These are phyloP conservation scores for Caretta caretta DNA, from an alignment of 2,113 vertebrate species.

Conservation along the genomic window DNA sequence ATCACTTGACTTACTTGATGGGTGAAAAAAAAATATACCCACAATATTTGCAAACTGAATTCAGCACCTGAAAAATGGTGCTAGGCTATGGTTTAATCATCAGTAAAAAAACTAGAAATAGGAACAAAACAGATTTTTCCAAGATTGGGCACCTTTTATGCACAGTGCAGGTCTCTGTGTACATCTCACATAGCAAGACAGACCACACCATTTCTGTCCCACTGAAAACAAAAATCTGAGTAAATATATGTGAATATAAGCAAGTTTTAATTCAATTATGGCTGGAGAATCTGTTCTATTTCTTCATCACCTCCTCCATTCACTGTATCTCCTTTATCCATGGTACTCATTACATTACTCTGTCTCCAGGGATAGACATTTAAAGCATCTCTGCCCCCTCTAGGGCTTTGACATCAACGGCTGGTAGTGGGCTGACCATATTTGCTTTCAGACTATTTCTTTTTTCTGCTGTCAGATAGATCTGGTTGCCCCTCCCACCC, in stretches of 20 bases:
- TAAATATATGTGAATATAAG: neutral
- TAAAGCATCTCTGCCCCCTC: neutral
- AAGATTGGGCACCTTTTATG: neutral
- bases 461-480: too few relatives aligned
- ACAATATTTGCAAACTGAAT: neutral
- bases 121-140: neutral
- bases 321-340: neutral
- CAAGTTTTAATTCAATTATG: neutral
- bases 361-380: neutral
- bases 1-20: rapidly evolving
- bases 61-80: neutral
- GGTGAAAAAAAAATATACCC: neutral
- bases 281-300: neutral
- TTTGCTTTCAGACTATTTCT: neutral
- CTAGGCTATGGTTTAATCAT: neutral
- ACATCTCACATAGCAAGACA: neutral
- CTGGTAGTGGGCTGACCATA: neutral
- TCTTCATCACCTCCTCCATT: neutral
- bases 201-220: neutral
- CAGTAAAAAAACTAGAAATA: neutral
- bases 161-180: neutral
- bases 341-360: neutral
- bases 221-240: rapidly evolving
- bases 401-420: neutral
- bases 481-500: neutral